Evolutionary conservation across 2,888 invertebrate genomes (phyloP), one percentile per base, ranked within the genome.

Genomic region (Amiota minor): DNA sequence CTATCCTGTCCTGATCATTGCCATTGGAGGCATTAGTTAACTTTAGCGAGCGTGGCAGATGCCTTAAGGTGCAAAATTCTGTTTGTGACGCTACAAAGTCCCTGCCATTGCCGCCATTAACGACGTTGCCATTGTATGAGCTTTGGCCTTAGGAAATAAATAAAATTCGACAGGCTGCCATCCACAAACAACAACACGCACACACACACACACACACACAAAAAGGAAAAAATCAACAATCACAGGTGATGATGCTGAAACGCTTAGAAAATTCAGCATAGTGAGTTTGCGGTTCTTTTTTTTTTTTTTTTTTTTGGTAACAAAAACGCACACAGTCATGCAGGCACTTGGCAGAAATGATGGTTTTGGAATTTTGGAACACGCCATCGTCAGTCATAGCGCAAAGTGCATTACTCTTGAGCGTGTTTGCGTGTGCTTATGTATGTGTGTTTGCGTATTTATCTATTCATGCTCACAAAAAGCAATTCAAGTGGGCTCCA

Each of bases 91-190:
- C 78, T 78, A 16, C 70, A 23, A 70, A 20, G 85, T 84, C 83
- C 82, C 82, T 85, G 81, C 82, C 81, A 83, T 85, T 85, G 85
- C 35, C 53, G 84, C 84, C 83, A 83, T 83, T 83, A 83, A 83
- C 35, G 35, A 35, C 84, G 83, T 85, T 85, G 79, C 82, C 81
- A 83, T 83, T 83, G 85, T 56, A 16, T 85, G 84, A 82, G 82
- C 85, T 85, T 75, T 83, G 81, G 83, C 82, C 85, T 79, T 79
- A 77, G 82, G 85, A 83, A 83, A 83, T 83, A 83, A 83, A 83
- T 83, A 83, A 85, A 83, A 79, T 85, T 83, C 83, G 83, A 83
- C 83, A 83, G 82, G 76, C 79, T 76, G 74, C 79, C 65, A 23
- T 20, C 10, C 59, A 62, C n/a, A 14, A 46, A 47, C 9, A 53